A percentile compares a stretch with the other conserved stretches of the same genome.
Evolutionary conservation across 1,140 invertebrate genomes (phyloP).

Genomic region (Cotesia vestalis): DNA sequence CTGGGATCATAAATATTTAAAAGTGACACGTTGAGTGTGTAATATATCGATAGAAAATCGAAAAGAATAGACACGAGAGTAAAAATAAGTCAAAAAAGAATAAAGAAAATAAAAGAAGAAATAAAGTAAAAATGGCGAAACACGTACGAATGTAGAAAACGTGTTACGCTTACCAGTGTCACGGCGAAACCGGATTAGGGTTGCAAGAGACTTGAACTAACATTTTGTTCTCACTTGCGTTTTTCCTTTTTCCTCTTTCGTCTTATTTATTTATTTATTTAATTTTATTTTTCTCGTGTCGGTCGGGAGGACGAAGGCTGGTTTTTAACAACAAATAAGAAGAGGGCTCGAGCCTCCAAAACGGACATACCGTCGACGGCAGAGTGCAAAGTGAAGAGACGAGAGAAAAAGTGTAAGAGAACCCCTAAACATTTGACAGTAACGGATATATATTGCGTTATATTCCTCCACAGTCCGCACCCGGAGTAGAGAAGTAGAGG

Average conservation of each 20-base stretch:
- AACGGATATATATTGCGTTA: slow-evolving; percentile 28
- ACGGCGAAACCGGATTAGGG: slow-evolving; percentile 29
- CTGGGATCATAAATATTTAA: no score
- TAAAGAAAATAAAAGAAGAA: not conserved
- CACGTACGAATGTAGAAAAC: slow-evolving; percentile 25
- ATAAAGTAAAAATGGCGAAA: slow-evolving; percentile 20
- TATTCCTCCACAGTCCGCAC: not conserved
- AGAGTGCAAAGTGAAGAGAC: no score
- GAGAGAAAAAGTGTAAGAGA: not conserved
- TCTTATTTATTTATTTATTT: slow-evolving; percentile 17
- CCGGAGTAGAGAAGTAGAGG: not conserved
- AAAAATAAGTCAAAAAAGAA: slow-evolving; percentile 6
- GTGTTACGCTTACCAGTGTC: slow-evolving; percentile 27
- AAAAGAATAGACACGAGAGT: not conserved
- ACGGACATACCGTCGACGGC: not conserved
- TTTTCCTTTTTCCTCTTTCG: slow-evolving; percentile 1
- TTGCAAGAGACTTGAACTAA: slow-evolving; percentile 23
- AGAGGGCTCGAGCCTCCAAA: not conserved
- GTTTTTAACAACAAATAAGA: slow-evolving; percentile 11
- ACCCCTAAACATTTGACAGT: slow-evolving; percentile 29
- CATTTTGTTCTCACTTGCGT: not conserved
- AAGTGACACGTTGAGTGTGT: no score
- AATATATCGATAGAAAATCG: no score
- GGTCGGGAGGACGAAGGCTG: not conserved
- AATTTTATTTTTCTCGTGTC: slow-evolving; percentile 7